Evolutionary conservation across 2,113 vertebrate genomes (phyloP).

Genomic region (Chloropsis hardwickii): DNA sequence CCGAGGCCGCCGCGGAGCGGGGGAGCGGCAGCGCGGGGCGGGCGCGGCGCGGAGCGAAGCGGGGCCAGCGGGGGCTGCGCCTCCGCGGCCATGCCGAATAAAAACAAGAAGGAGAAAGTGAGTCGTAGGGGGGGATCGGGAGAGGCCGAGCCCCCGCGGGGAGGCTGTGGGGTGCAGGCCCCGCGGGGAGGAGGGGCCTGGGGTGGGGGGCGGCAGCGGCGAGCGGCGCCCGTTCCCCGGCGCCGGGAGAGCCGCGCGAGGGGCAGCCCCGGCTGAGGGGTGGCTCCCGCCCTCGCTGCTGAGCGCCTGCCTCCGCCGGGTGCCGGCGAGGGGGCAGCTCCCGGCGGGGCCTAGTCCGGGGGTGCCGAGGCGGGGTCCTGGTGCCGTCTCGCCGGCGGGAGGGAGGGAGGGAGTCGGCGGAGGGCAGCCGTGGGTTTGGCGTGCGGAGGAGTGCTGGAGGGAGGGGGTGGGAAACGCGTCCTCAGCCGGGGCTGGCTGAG

Average conservation of each 20-base stretch:
- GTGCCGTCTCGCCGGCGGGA: background rate
- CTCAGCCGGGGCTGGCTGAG: background rate
- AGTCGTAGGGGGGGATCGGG: constrained; percentile 35
- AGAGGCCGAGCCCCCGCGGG: no score
- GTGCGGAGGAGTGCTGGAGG: background rate
- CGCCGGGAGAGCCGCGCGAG: background rate
- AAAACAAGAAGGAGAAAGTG: constrained; percentile 96
- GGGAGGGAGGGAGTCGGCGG: background rate
- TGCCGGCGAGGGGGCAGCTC: background rate
- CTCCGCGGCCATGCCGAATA: constrained; percentile 89
- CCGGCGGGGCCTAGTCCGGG: background rate
- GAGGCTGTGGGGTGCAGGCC: background rate
- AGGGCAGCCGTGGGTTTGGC: background rate
- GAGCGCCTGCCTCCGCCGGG: background rate
- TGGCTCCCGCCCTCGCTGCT: background rate
- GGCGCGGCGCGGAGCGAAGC: background rate
- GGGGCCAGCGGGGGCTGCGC: constrained; percentile 27
- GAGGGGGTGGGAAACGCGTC: background rate
- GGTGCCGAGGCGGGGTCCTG: background rate
- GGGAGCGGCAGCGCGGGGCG: background rate
- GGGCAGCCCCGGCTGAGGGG: background rate
- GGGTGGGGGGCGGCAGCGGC: background rate
- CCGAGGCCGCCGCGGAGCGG: background rate
- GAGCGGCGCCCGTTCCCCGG: background rate
- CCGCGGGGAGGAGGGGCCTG: background rate